These are phyloP conservation scores for Mustela nigripes DNA, from an alignment of 2,113 vertebrate genomes.

Conservation along the genomic window DNA sequence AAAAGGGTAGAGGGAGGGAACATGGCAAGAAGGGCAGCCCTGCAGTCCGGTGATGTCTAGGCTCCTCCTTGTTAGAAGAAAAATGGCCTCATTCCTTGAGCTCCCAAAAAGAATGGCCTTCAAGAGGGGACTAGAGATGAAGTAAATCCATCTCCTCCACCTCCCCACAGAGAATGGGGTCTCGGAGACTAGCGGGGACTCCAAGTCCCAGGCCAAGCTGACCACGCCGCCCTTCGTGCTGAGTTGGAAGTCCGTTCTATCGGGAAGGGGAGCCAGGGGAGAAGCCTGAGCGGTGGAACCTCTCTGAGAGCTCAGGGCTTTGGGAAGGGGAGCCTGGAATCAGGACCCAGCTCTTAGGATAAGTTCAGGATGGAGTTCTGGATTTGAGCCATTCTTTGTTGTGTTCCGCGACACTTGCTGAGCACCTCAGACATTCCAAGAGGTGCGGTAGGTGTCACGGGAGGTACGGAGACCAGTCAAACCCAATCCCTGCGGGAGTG, in stretches of 20 bases:
- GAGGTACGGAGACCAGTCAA: neutral
- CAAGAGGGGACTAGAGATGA: neutral
- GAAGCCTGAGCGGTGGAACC: neutral
- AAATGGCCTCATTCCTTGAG: neutral
- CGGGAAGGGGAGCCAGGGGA: too few relatives aligned
- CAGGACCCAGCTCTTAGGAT: neutral
- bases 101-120: neutral
- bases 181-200: neutral
- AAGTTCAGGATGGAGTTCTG: neutral
- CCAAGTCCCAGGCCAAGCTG: neutral
- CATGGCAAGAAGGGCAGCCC: neutral
- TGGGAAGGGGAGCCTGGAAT: neutral
- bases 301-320: neutral
- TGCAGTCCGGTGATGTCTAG: neutral
- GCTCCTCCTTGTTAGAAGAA: neutral
- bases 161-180: neutral
- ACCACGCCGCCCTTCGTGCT: neutral
- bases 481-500: neutral
- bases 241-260: too few relatives aligned
- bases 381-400: constrained; percentile 12
- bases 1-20: neutral
- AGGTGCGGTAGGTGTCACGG: neutral
- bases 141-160: neutral
- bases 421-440: neutral
- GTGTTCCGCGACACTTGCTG: neutral